These are phyloP conservation scores for Porites evermanni DNA, from an alignment of 92 coral and sea anemone genomes.

Conservation along the genomic window DNA sequence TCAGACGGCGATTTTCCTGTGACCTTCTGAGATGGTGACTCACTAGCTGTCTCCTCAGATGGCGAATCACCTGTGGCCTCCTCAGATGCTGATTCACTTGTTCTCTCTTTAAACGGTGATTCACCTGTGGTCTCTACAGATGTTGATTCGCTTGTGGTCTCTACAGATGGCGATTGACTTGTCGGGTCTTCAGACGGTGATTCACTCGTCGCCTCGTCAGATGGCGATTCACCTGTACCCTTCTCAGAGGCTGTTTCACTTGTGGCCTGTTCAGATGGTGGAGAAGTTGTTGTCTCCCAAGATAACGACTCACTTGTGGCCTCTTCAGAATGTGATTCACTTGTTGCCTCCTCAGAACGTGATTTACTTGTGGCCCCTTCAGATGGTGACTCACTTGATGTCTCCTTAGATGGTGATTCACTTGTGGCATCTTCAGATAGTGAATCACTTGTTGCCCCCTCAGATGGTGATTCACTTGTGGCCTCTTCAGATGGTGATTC, in stretches of 20 bases:
- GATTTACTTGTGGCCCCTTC: too few relatives aligned
- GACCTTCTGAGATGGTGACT: background rate
- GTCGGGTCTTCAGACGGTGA: background rate
- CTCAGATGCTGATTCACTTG: background rate
- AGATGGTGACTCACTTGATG: too few relatives aligned
- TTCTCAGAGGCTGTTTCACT: background rate
- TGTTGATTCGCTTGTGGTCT: background rate
- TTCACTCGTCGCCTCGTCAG: background rate
- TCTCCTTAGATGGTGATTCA: background rate
- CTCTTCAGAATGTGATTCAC: too few relatives aligned
- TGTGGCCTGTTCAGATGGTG: background rate
- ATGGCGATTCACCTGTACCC: background rate
- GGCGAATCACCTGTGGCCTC: background rate
- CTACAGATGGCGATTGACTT: background rate
- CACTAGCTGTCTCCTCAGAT: background rate
- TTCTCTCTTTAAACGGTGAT: background rate
- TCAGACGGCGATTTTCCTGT: background rate
- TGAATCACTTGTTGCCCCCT: background rate
- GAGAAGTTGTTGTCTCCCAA: background rate
- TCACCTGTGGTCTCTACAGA: background rate
- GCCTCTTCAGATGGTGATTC: background rate
- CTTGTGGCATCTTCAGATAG: too few relatives aligned
- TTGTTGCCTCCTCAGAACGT: too few relatives aligned
- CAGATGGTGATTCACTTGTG: background rate
- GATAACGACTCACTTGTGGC: background rate